phyloP scores from a whole-genome alignment of 2,113 vertebrate species.

The Globicephala melas region DNA sequence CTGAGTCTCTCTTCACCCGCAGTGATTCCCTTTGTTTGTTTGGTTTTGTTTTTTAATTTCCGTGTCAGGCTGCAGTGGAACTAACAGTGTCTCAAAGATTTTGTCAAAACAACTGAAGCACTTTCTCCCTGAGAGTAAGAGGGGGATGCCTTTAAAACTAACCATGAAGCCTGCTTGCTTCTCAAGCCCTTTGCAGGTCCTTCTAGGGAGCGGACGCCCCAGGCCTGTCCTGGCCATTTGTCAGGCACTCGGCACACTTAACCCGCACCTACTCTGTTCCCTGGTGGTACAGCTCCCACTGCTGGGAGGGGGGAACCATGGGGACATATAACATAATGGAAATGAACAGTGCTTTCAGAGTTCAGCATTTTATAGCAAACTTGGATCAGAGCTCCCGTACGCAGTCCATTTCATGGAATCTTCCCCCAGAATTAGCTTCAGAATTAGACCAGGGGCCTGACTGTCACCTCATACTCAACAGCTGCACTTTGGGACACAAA shows the following conservation, averaged over 20 bases:
- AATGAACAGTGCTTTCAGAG: background rate
- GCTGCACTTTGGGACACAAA: slow-evolving; percentile 22
- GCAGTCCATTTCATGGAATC: background rate
- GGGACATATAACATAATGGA: background rate
- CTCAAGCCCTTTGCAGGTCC: background rate
- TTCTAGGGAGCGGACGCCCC: background rate
- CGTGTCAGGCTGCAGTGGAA: background rate
- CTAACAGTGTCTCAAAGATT: background rate
- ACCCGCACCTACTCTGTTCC: background rate
- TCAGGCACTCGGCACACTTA: background rate
- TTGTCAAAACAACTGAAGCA: background rate
- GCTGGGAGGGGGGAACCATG: background rate
- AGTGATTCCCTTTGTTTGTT: background rate
- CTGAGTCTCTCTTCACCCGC: background rate
- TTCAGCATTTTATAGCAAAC: background rate
- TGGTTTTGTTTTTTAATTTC: background rate
- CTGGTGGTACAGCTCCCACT: background rate
- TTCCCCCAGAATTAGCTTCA: background rate
- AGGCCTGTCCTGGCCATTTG: background rate
- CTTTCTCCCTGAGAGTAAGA: background rate
- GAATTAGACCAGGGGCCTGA: background rate
- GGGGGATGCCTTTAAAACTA: background rate
- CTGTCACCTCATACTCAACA: background rate
- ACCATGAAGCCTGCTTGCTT: background rate
- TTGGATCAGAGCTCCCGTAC: background rate